Evolutionary conservation across 2,797 vertebrate genomes (phyloP), one percentile per base, ranked within the genome.

Genomic region (Acanthopagrus latus): DNA sequence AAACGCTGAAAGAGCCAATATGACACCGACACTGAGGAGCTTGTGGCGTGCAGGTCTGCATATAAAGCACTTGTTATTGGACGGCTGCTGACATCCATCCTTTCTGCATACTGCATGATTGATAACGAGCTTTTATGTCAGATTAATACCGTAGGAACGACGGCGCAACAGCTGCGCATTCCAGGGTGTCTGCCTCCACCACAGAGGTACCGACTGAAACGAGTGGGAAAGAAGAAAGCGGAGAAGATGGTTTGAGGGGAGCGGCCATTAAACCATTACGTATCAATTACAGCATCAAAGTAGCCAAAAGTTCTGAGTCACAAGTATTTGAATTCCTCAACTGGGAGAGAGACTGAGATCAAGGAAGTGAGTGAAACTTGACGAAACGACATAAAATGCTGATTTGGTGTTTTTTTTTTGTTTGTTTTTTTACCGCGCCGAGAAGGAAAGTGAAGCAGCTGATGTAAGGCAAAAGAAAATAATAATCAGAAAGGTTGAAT

Each of bases 131-230:
- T 52, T 68, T 80, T 13, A 65, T 69, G 60, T 65, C 21, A 48
- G 65, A 78, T 72, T 72, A 23, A 48, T 62, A 56, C 41, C 47
- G 52, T 25, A 70, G 17, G 67, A 63, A 70, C 76, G 64, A 60
- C 33, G 74, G 79, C 70, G 44, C 83, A 83, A 76, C 88, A 92
- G 86, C 91, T 90, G 85, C 88, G 71, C 87, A 92, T 91, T 88
- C 87, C 90, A 71, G 76, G 77, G 75, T 25, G 80, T 89, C 87
- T 89, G 80, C 71, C 78, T 89, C 85, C 64, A 87, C 87, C 87
- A 80, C 88, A 83, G 79, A 86, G 86, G 56, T 69, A 50, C 38
- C 78, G 83, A 76, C 62, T 76, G 54, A 43, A 82, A 51, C 11
- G 33, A 75, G 71, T 29, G 72, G 67, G 77, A 57, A 66, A 80